Evolutionary conservation across 2,888 invertebrate species (phyloP).

Genomic region (Unio pictorum): DNA sequence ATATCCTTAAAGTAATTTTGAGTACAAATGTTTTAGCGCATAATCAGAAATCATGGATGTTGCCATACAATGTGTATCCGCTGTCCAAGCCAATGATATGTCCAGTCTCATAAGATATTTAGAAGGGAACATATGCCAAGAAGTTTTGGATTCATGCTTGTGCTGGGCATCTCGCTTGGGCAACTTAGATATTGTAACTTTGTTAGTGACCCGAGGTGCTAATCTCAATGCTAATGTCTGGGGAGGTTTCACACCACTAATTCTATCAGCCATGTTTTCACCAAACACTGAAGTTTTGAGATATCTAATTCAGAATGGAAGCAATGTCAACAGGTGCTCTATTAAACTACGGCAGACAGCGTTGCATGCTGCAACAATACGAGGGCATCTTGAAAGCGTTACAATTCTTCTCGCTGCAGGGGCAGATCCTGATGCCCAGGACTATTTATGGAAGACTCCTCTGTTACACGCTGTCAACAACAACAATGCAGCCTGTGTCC

Average conservation of each 20-base stretch:
- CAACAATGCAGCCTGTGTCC: constrained; percentile 28
- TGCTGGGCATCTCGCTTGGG: constrained; percentile 52
- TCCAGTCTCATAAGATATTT: constrained; percentile 16
- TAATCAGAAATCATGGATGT: no score
- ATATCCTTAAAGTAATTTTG: no score
- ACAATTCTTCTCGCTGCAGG: constrained; percentile 33
- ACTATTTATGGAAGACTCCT: constrained; percentile 45
- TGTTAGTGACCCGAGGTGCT: constrained; percentile 35
- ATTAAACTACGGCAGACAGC: constrained; percentile 41
- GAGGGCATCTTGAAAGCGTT: constrained; percentile 27
- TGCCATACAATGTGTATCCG: constrained; percentile 5
- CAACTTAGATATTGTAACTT: constrained; percentile 26
- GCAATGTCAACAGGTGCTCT: constrained; percentile 36
- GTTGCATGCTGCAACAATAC: constrained; percentile 46
- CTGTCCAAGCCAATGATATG: constrained; percentile 34
- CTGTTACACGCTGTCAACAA: constrained; percentile 43
- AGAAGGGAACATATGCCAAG: constrained; percentile 23
- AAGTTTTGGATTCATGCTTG: constrained; percentile 37
- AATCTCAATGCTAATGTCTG: constrained; percentile 39
- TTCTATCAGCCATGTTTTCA: constrained; percentile 45
- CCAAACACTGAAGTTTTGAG: constrained; percentile 26
- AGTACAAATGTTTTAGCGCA: no score
- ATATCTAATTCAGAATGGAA: constrained; percentile 32
- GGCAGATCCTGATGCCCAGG: constrained; percentile 37
- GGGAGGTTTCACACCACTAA: constrained; percentile 50